Conservation (phyloP, 2,888 invertebrate species). For the Argyresthia goedartella region DNA sequence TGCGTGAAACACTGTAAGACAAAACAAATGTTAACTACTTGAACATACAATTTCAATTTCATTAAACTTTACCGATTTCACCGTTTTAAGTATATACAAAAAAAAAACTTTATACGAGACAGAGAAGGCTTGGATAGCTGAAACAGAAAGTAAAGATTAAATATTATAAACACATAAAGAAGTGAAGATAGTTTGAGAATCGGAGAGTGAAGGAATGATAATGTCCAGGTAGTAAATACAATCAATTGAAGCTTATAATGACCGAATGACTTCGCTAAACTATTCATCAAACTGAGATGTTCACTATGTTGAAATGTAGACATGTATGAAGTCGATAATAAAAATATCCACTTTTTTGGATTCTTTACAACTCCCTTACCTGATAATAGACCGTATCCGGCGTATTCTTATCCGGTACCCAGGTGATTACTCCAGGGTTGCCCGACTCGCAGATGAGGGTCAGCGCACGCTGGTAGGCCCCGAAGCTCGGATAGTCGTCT, state of each 20-base stretch:
- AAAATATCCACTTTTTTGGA: too few species aligned
- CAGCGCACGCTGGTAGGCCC: slow-evolving; percentile 88
- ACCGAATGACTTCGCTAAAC: too few species aligned
- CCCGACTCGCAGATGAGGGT: slow-evolving; percentile 87
- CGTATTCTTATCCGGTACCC: slow-evolving; percentile 88
- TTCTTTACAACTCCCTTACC: slow-evolving; percentile 58
- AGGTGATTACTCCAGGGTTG: slow-evolving; percentile 86
- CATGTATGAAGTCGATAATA: too few species aligned
- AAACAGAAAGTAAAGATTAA: slow-evolving; percentile 62
- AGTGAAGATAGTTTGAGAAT: not conserved
- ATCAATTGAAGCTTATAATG: too few species aligned
- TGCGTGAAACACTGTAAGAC: slow-evolving; percentile 89
- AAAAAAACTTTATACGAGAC: slow-evolving; percentile 55
- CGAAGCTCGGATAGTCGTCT: slow-evolving; percentile 89
- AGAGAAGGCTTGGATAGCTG: slow-evolving; percentile 65
- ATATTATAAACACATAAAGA: slow-evolving; percentile 48
- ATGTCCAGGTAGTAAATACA: too few species aligned
- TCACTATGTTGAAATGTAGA: too few species aligned
- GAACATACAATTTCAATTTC: not conserved
- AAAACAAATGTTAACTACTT: slow-evolving; percentile 9
- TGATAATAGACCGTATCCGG: slow-evolving; percentile 95
- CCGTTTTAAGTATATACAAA: slow-evolving; percentile 14
- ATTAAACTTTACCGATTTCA: not conserved
- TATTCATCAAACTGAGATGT: too few species aligned
- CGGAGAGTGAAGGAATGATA: too few species aligned